Evolutionary conservation across 2,888 invertebrate genomes (phyloP), one percentile per base, ranked within the genome.

Genomic region (Macaria notata): DNA sequence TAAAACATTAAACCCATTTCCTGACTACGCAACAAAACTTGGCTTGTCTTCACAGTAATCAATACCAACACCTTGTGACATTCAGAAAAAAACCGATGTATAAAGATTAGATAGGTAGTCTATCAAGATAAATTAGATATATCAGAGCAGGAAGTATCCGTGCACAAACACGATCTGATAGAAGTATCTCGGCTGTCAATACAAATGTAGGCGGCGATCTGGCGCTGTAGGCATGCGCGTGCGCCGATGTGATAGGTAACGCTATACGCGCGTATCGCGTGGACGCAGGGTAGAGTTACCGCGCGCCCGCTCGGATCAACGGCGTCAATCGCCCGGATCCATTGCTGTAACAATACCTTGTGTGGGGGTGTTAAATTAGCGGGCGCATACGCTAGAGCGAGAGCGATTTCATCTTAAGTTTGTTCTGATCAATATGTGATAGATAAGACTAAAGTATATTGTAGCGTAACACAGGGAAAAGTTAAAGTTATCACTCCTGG

Each of bases 291-390:
- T 91, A 85, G 80, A 75, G 77, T 90, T 90, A 88, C 90, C 84
- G 88, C 76, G 73, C 86, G 87, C 78, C 86, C 83, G 87, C 77
- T 86, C 86, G 88, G 86, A 90, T 90, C 90, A 90, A 88, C 89
- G 90, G 88, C 84, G 86, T 83, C 90, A 89, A 91, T 90, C 88
- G 89, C 73, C 81, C 81, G 81, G 88, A 88, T 90, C 83, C 85
- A 88, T 88, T 90, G 84, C 89, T 87, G 88, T 88, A 89, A 90
- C 89, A 86, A 90, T 88, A 89, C 85, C 87, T 86, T 71, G 68
- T 62, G 73, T 74, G 66, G 61, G 72, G 87, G 83, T 69, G 70
- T 31, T 39, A 69, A 53, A 63, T 3, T 0, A 44, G 77, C 78
- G 75, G 31, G 5, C 3, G 46, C 29, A 54, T 56, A 52, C 30